phyloP scores from a whole-genome alignment of 2,888 invertebrate genomes.

The Litoditis marina region DNA sequence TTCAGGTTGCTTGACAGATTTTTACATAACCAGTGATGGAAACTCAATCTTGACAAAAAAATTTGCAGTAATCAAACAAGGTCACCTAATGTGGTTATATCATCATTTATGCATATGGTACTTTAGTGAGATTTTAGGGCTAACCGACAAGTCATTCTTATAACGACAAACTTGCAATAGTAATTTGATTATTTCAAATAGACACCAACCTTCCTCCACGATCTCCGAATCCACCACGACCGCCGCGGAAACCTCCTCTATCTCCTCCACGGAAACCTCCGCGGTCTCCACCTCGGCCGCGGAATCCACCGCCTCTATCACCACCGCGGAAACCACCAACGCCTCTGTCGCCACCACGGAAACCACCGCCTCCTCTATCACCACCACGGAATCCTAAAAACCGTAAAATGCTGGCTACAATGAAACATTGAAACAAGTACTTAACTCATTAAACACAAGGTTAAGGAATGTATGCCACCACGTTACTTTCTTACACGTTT shows the following conservation, averaged over 20 bases:
- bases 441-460: too few species aligned
- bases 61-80: too few species aligned
- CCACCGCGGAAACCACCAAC: constrained; percentile 45
- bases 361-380: constrained; percentile 29
- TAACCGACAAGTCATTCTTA: too few species aligned
- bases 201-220: constrained; percentile 28
- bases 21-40: too few species aligned
- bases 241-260: constrained; percentile 25
- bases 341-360: constrained; percentile 54
- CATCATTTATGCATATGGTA: background rate
- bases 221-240: constrained; percentile 38
- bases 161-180: too few species aligned
- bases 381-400: constrained; percentile 25
- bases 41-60: too few species aligned
- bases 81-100: too few species aligned
- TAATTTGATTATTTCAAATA: constrained; percentile 32
- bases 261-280: constrained; percentile 33
- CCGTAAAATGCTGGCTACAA: too few species aligned
- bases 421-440: background rate
- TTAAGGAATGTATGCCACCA: too few species aligned
- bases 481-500: too few species aligned
- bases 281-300: constrained; percentile 30
- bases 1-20: too few species aligned
- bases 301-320: constrained; percentile 30
- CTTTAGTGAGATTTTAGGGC: too few species aligned